These are phyloP conservation scores for Argynnis bischoffii DNA, from an alignment of 2,888 invertebrate genomes.

Conservation along the genomic window DNA sequence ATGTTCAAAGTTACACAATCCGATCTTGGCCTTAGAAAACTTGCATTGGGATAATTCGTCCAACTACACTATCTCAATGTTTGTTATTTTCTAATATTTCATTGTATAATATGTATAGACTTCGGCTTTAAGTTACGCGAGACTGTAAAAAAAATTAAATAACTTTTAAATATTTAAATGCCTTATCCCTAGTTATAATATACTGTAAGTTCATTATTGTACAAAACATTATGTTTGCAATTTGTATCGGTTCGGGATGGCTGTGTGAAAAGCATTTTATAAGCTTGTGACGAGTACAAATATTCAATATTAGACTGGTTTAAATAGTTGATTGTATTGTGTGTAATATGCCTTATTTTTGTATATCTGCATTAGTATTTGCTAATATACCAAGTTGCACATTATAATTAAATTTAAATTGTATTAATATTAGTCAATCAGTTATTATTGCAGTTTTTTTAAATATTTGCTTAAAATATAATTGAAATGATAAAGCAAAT, in stretches of 20 bases:
- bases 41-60: constrained; percentile 16
- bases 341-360: too few relatives aligned
- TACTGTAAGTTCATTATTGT: constrained; percentile 60
- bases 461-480: too few relatives aligned
- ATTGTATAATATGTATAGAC: constrained; percentile 57
- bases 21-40: constrained; percentile 12
- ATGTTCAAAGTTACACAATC: not conserved
- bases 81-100: constrained; percentile 17
- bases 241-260: constrained; percentile 54
- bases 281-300: constrained; percentile 17
- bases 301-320: not conserved
- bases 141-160: constrained; percentile 77
- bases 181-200: constrained; percentile 61
- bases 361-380: too few relatives aligned
- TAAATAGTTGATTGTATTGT: too few relatives aligned
- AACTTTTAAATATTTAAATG: constrained; percentile 74
- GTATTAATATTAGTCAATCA: too few relatives aligned
- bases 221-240: constrained; percentile 50
- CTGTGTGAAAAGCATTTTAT: constrained; percentile 77
- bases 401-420: too few relatives aligned
- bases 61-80: constrained; percentile 17
- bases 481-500: too few relatives aligned
- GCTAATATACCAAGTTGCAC: too few relatives aligned
- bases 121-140: constrained; percentile 75
- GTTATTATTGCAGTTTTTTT: too few relatives aligned